Evolutionary conservation across 2,113 vertebrate species (phyloP).

Genomic region (Nothocercus nigrocapillus): DNA sequence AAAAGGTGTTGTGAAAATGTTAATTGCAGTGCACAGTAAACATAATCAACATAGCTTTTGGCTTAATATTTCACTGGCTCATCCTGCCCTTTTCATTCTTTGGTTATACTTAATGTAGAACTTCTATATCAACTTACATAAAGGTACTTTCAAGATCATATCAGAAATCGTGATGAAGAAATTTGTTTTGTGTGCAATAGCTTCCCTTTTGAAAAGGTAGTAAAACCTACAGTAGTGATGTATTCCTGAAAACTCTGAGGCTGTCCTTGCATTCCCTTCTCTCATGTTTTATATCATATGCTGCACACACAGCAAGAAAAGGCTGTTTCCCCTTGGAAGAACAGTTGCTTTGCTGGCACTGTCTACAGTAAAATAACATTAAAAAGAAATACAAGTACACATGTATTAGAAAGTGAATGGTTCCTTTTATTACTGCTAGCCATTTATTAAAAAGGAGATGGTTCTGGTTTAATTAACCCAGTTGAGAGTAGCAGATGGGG

Average conservation of each 20-base stretch:
- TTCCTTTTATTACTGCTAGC: slow-evolving; percentile 80
- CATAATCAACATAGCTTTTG: neutral
- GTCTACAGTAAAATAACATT: slow-evolving; percentile 68
- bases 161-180: neutral
- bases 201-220: neutral
- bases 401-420: slow-evolving; percentile 72
- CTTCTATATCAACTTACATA: neutral
- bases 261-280: neutral
- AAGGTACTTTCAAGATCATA: neutral
- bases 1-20: neutral
- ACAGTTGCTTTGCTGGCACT: slow-evolving; percentile 32
- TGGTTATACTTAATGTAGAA: neutral
- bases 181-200: neutral
- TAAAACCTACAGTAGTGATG: neutral
- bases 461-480: slow-evolving; percentile 85
- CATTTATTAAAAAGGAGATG: slow-evolving; percentile 81
- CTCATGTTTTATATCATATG: neutral
- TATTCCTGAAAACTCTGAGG: neutral
- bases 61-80: neutral
- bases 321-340: slow-evolving; percentile 41
- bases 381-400: slow-evolving; percentile 77
- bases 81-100: neutral
- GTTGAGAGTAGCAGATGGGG: slow-evolving; percentile 93
- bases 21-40: neutral
- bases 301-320: neutral